These are phyloP conservation scores for Gymnogyps californianus DNA, from an alignment of 2,113 vertebrate genomes.

Conservation along the genomic window DNA sequence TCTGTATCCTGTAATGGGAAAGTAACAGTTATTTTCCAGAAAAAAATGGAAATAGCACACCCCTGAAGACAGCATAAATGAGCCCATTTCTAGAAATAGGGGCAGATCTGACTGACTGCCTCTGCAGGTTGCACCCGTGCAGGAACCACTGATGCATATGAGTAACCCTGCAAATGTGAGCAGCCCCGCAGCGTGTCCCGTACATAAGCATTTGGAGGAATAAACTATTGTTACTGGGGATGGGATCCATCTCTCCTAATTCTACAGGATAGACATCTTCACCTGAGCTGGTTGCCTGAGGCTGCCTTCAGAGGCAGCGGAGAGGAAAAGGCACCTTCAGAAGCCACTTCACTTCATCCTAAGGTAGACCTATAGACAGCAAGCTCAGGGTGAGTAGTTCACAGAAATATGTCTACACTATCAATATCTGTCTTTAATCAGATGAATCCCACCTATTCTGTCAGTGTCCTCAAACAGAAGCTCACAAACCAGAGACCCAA, in stretches of 20 bases:
- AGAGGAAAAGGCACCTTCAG: not conserved
- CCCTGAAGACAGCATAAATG: not conserved
- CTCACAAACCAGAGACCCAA: not conserved
- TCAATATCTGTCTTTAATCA: not conserved
- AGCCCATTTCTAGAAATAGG: not conserved
- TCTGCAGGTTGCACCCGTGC: rapidly evolving
- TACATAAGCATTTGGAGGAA: rapidly evolving
- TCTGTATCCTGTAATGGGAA: not conserved
- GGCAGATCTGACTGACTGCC: not conserved
- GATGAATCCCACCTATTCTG: not conserved
- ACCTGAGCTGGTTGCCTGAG: not conserved
- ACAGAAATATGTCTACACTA: not conserved
- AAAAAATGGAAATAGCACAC: not conserved
- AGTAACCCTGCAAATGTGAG: not conserved
- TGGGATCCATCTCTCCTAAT: not conserved
- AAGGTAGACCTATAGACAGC: not conserved
- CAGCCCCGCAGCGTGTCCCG: rapidly evolving
- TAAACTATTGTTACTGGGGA: not conserved
- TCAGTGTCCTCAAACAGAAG: not conserved
- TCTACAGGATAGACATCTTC: not conserved
- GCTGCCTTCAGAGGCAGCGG: not conserved
- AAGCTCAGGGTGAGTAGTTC: not conserved
- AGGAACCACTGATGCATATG: not conserved
- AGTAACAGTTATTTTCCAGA: not conserved
- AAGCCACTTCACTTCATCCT: not conserved